These are phyloP conservation scores for Nasonia vitripennis DNA, from an alignment of 1,140 invertebrate species.

Conservation along the genomic window DNA sequence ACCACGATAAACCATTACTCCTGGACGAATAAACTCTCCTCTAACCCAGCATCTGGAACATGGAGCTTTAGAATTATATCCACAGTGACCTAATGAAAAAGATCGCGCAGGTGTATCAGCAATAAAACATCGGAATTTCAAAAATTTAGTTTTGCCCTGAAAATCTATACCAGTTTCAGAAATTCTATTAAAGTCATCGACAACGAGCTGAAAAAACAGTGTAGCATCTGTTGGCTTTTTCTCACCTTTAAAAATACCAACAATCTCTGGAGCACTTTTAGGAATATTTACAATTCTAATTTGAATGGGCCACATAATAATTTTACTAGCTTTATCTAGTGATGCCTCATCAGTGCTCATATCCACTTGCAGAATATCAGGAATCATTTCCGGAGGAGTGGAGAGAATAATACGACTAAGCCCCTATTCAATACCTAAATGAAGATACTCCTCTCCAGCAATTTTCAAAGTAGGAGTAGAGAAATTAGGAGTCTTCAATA, in stretches of 20 bases:
- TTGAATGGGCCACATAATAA: conserved; percentile 57
- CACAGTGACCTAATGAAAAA: conserved; percentile 40
- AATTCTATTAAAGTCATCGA: conserved; percentile 32
- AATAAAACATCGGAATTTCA: conserved; percentile 41
- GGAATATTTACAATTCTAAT: conserved; percentile 49
- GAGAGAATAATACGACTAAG: conserved; percentile 14
- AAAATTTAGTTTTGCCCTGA: neutral
- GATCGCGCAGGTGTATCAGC: conserved; percentile 51
- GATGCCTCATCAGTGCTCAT: conserved; percentile 56
- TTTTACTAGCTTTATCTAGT: conserved; percentile 38
- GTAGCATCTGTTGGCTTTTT: conserved; percentile 48
- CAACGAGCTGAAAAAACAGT: conserved; percentile 50
- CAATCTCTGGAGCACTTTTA: conserved; percentile 27
- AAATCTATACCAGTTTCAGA: neutral
- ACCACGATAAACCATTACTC: conserved; percentile 16
- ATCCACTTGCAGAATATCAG: conserved; percentile 52
- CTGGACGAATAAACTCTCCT: conserved; percentile 9
- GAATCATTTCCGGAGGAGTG: conserved; percentile 19
- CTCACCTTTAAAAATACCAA: conserved; percentile 52
- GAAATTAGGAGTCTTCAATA: conserved; percentile 43
- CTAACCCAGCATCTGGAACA: conserved; percentile 48
- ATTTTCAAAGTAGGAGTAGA: conserved; percentile 17
- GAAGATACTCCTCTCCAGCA: conserved; percentile 54
- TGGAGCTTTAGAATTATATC: conserved; percentile 40
- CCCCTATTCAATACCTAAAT: conserved; percentile 52